Evolutionary conservation across 37 sponge, comb jelly and placozoan genomes (phyloP), one percentile per base, ranked within the genome.

Genomic region (Chondrilla cf. caribensis): DNA sequence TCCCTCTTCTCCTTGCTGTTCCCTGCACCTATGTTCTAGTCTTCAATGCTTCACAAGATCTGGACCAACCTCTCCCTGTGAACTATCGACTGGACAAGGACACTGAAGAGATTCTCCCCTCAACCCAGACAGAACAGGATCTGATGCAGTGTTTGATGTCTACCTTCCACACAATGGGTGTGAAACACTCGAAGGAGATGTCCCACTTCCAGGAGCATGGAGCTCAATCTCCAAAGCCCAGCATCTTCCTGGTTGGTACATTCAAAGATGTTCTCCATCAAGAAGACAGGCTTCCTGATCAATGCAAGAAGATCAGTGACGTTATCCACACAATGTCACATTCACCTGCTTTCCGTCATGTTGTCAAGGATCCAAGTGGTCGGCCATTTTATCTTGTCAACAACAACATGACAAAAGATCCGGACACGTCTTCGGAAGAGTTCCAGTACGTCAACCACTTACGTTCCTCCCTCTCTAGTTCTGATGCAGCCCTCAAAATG

Each of bases 1-100:
- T 67, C 33, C 68, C 68, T 18, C 68, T 67, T 33, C 68, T 67
- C 2, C 26, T 67, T 28, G 68, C 31, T 31, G 68, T 26, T 33
- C 68, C 68, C 68, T 67, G 68, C 29, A 67, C 68, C 35, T 67
- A 67, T 32, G 29, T 67, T 33, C 68, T 33, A 3, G 68, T 67
- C 35, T 67, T 67, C 32, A 67, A 67, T 67, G 68, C 68, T 33
- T 28, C 68, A 28, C 68, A 26, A 26, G 68, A 67, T 33, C 68
- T 67, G 68, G 68, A 29, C 32, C 68, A 67, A 6, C 68, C 68
- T 33, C 35, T 67, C 32, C 68, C 68, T 18, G 35, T 67, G 35
- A 67, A 17, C 32, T 67, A 67, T 33, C 68, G 68, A 28, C 32
- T 3, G 17, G 68, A n/a, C 35, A 33, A 67, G 35, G 32, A 67